Conservation (phyloP, 2,113 vertebrate genomes). For the Myodes glareolus region DNA sequence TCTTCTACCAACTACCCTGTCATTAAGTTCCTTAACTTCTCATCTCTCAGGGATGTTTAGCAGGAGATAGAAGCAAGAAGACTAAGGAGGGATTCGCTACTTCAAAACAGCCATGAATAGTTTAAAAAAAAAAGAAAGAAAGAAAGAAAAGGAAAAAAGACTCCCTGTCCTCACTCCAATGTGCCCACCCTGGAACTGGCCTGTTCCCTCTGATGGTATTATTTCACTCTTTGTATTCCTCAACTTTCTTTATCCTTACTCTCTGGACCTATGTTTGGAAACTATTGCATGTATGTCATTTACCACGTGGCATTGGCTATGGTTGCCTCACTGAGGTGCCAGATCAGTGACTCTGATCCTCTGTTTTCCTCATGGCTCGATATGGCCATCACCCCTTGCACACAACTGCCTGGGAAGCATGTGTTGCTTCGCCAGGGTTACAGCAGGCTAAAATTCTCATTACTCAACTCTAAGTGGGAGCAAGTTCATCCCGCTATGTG, state of each 20-base stretch:
- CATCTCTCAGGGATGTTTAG: conserved; percentile 46
- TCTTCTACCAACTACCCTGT: conserved; percentile 27
- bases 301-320: neutral
- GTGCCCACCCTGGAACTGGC: neutral
- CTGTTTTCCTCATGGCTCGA: neutral
- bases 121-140: neutral
- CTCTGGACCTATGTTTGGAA: neutral
- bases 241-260: neutral
- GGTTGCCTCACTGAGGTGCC: neutral
- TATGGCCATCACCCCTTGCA: neutral
- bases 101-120: neutral
- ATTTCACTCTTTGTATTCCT: neutral
- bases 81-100: neutral
- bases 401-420: neutral
- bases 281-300: neutral
- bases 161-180: neutral
- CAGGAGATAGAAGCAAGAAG: neutral
- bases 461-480: neutral
- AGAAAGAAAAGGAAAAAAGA: too few species aligned
- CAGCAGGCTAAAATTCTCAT: conserved; percentile 5
- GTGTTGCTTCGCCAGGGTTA: neutral
- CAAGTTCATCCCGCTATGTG: neutral
- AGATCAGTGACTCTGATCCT: neutral
- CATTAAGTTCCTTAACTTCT: neutral
- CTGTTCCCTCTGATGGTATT: neutral